Percentiles rank a stretch among this genome's conserved stretches.
Evolutionary conservation across 1,140 invertebrate genomes (phyloP).

Genomic region (Sogatella furcifera): DNA sequence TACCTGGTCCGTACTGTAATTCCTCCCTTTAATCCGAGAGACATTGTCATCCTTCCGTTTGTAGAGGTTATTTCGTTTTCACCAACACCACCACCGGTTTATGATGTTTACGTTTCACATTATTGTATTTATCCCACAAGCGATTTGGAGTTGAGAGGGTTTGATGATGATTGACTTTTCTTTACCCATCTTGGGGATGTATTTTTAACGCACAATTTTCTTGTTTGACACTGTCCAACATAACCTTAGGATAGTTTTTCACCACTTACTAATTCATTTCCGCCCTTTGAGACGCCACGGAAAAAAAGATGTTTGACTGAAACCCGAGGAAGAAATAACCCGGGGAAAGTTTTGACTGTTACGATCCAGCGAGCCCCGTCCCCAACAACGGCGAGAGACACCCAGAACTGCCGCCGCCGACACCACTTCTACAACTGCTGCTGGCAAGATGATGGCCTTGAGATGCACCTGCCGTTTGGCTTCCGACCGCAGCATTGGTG

Average conservation of each 20-base stretch:
- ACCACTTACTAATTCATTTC: constrained; percentile 12
- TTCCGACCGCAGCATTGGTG: constrained; percentile 1
- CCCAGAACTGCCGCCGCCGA: neutral
- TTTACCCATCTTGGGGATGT: constrained; percentile 3
- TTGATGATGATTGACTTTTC: constrained; percentile 10
- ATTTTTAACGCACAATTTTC: neutral
- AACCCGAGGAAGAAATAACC: constrained; percentile 5
- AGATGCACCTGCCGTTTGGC: constrained; percentile 13
- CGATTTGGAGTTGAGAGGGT: constrained; percentile 4
- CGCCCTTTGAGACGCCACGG: constrained; percentile 14
- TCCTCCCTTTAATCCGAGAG: constrained; percentile 56
- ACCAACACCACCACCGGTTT: neutral
- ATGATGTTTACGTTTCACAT: neutral
- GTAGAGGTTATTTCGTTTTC: constrained; percentile 6
- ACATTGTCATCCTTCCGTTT: constrained; percentile 19
- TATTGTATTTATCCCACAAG: neutral
- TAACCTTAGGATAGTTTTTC: neutral
- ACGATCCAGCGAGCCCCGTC: constrained; percentile 21
- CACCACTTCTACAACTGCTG: constrained; percentile 19
- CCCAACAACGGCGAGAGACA: constrained; percentile 15
- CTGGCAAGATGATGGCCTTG: neutral
- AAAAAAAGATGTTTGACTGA: constrained; percentile 22
- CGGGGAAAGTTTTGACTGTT: constrained; percentile 22
- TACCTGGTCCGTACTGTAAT: constrained; percentile 80
- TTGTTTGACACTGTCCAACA: neutral